These are phyloP conservation scores for Agriopis leucophaearia DNA, from an alignment of 2,888 invertebrate genomes.

Conservation along the genomic window DNA sequence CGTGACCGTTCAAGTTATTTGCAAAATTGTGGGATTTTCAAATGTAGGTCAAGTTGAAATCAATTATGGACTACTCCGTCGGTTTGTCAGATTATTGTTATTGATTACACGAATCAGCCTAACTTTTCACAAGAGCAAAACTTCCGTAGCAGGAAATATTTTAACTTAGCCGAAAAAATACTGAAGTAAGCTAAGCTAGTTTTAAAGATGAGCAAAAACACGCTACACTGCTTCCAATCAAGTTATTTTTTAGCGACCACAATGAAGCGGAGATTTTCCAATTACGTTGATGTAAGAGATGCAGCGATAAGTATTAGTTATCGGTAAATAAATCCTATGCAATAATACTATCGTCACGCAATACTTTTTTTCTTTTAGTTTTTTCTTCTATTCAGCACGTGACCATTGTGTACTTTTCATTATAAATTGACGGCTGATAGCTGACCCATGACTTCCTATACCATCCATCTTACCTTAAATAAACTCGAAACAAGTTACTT, in stretches of 20 bases:
- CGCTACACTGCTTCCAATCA: constrained; percentile 6
- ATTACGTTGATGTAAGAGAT: constrained; percentile 38
- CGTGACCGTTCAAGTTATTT: constrained; percentile 44
- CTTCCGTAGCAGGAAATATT: neutral
- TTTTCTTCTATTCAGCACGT: constrained; percentile 57
- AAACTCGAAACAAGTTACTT: constrained; percentile 21
- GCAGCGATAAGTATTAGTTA: constrained; percentile 33
- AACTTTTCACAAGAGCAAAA: neutral
- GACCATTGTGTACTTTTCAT: constrained; percentile 65
- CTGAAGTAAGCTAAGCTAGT: neutral
- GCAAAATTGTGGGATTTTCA: constrained; percentile 47
- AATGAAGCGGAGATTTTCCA: constrained; percentile 32
- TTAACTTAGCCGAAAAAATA: neutral
- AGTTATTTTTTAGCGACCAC: constrained; percentile 13
- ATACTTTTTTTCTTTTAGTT: constrained; percentile 33
- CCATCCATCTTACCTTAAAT: constrained; percentile 34
- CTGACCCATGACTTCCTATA: constrained; percentile 33
- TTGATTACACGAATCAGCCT: neutral
- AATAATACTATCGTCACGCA: constrained; percentile 42
- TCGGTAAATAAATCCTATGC: constrained; percentile 30
- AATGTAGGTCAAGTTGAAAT: constrained; percentile 29
- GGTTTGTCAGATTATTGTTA: neutral
- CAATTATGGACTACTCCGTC: neutral
- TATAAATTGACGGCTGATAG: constrained; percentile 60
- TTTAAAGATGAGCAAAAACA: constrained; percentile 10